Evolutionary conservation across 2,113 vertebrate species (phyloP).

Genomic region (Ameiurus melas): DNA sequence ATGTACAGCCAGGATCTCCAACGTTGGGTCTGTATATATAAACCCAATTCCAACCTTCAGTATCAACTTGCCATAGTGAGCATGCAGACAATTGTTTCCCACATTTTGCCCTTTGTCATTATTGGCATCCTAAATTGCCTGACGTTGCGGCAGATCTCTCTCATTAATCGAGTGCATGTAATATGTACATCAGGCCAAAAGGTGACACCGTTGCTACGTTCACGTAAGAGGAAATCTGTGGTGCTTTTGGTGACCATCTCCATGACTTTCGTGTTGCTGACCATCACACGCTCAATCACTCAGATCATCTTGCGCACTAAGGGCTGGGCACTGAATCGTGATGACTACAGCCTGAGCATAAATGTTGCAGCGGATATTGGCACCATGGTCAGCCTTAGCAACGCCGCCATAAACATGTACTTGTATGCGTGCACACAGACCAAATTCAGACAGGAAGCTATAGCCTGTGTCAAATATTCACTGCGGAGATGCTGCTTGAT

Average conservation of each 20-base stretch:
- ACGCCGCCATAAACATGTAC: constrained; percentile 67
- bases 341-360: constrained; percentile 62
- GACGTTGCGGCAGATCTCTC: constrained; percentile 60
- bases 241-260: constrained; percentile 66
- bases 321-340: constrained; percentile 53
- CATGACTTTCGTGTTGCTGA: constrained; percentile 65
- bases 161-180: constrained; percentile 60
- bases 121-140: constrained; percentile 66
- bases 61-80: constrained; percentile 65
- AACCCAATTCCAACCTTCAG: constrained; percentile 33
- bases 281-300: constrained; percentile 61
- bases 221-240: constrained; percentile 63
- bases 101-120: constrained; percentile 65
- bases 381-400: constrained; percentile 69
- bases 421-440: constrained; percentile 68
- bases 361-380: constrained; percentile 66
- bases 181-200: constrained; percentile 23
- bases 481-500: constrained; percentile 12
- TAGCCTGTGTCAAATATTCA: constrained; percentile 44
- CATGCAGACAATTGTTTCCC: constrained; percentile 63
- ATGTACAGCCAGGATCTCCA: constrained; percentile 48
- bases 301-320: constrained; percentile 66
- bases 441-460: constrained; percentile 62
- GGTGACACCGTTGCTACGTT: constrained; percentile 51
- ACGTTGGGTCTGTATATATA: constrained; percentile 61